Evolutionary conservation across 2,797 vertebrate genomes (phyloP).

Genomic region (Chromobotia macracanthus): DNA sequence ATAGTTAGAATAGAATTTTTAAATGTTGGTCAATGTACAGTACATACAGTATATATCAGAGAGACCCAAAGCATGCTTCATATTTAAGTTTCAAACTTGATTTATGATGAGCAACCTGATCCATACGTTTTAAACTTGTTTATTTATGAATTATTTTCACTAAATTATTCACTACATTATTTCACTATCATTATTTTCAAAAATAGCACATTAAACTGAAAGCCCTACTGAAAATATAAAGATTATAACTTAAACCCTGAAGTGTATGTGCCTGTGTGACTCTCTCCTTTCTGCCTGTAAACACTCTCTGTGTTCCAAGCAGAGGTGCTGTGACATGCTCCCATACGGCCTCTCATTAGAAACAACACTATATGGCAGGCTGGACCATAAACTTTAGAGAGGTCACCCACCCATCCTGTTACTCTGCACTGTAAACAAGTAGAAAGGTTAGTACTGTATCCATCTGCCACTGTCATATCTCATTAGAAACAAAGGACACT

Average conservation of each 20-base stretch:
- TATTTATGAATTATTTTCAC: too few relatives aligned
- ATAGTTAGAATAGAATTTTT: too few relatives aligned
- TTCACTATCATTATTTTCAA: too few relatives aligned
- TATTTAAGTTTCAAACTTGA: neutral
- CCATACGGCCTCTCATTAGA: slow-evolving; percentile 80
- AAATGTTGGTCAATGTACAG: neutral
- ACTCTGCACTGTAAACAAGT: slow-evolving; percentile 77
- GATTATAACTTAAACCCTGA: neutral
- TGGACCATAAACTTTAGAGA: slow-evolving; percentile 78
- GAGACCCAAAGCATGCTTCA: neutral
- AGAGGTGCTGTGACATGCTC: slow-evolving; percentile 66
- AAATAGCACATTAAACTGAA: neutral
- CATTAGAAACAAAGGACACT: slow-evolving; percentile 69
- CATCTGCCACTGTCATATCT: slow-evolving; percentile 68
- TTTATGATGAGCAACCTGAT: too few relatives aligned
- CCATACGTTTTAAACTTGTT: too few relatives aligned
- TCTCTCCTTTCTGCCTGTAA: slow-evolving; percentile 59
- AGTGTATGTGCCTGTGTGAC: slow-evolving; percentile 23
- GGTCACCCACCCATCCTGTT: slow-evolving; percentile 76
- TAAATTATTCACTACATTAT: too few relatives aligned
- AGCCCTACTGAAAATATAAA: neutral
- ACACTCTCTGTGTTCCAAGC: slow-evolving; percentile 48
- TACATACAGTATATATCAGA: neutral
- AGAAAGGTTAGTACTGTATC: slow-evolving; percentile 75
- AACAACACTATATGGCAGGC: slow-evolving; percentile 63